Conservation (phyloP, 2,113 vertebrate species). For the Passer montanus region DNA sequence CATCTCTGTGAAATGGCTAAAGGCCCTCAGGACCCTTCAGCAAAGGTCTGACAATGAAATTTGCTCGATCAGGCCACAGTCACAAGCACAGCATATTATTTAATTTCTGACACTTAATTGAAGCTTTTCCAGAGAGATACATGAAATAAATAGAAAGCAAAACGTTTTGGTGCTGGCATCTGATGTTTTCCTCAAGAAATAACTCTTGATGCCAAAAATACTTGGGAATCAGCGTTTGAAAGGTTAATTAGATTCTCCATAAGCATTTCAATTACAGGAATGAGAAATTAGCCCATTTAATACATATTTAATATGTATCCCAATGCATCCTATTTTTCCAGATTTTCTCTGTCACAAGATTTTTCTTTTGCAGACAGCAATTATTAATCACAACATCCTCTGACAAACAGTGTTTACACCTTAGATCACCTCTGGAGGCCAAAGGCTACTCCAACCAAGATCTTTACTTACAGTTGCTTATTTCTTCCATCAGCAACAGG, state of each 20-base stretch:
- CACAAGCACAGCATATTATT: background rate
- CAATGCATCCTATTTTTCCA: background rate
- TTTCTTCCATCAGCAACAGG: background rate
- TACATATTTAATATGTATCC: conserved; percentile 23
- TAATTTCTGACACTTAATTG: background rate
- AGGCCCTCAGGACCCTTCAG: fast-evolving
- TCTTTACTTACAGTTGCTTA: background rate
- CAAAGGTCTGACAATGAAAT: background rate
- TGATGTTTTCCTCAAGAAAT: conserved; percentile 34
- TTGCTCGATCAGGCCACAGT: background rate
- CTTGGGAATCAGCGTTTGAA: background rate
- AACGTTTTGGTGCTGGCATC: conserved; percentile 14
- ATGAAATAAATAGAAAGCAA: background rate
- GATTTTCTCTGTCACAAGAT: background rate
- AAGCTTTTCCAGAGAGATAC: background rate
- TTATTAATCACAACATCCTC: background rate
- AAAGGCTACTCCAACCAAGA: background rate
- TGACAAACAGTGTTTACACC: background rate
- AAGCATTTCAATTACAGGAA: conserved; percentile 8
- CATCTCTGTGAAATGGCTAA: background rate
- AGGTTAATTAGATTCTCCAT: conserved; percentile 56
- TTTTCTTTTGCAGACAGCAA: background rate
- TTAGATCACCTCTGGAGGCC: background rate
- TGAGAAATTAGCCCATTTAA: background rate
- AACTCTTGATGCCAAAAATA: conserved; percentile 34